A percentile compares a stretch with the other conserved stretches of the same genome.
phyloP scores from a whole-genome alignment of 1,140 invertebrate species.

The Coenobita brevimanus region DNA sequence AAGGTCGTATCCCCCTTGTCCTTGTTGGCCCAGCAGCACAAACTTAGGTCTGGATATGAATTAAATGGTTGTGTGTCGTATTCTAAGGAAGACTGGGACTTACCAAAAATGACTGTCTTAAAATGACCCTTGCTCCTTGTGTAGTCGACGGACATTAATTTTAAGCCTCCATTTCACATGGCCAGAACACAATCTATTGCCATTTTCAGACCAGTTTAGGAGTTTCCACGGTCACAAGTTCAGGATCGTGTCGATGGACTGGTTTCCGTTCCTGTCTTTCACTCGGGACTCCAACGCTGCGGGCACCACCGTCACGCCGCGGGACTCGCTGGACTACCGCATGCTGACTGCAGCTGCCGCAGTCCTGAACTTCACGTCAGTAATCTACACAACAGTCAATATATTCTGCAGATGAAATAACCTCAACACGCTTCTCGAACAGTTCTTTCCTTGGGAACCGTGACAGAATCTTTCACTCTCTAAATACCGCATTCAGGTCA shows the following conservation, averaged over 20 bases:
- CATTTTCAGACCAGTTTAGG: conserved; percentile 22
- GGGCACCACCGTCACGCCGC: conserved; percentile 26
- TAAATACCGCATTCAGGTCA: too few relatives aligned
- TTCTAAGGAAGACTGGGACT: too few relatives aligned
- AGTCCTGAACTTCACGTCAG: conserved; percentile 43
- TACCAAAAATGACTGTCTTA: too few relatives aligned
- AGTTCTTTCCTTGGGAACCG: too few relatives aligned
- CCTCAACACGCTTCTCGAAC: too few relatives aligned
- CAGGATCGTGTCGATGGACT: conserved; percentile 40
- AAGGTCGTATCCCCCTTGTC: too few relatives aligned
- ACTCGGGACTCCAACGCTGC: not conserved
- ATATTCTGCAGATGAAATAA: too few relatives aligned
- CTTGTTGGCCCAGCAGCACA: too few relatives aligned
- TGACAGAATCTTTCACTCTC: too few relatives aligned
- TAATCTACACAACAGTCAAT: not conserved
- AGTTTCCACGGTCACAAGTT: conserved; percentile 31
- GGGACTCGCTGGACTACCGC: conserved; percentile 43
- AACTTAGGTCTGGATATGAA: too few relatives aligned
- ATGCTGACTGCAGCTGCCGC: conserved; percentile 22
- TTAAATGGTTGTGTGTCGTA: too few relatives aligned
- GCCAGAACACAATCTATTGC: not conserved
- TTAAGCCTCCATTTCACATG: not conserved
- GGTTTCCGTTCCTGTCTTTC: conserved; percentile 33
- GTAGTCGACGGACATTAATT: not conserved
- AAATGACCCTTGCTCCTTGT: not conserved